A percentile compares a stretch with the other conserved stretches of the same genome.
Evolutionary conservation across 1,140 invertebrate genomes (phyloP).

Genomic region (Eriocheir sinensis): DNA sequence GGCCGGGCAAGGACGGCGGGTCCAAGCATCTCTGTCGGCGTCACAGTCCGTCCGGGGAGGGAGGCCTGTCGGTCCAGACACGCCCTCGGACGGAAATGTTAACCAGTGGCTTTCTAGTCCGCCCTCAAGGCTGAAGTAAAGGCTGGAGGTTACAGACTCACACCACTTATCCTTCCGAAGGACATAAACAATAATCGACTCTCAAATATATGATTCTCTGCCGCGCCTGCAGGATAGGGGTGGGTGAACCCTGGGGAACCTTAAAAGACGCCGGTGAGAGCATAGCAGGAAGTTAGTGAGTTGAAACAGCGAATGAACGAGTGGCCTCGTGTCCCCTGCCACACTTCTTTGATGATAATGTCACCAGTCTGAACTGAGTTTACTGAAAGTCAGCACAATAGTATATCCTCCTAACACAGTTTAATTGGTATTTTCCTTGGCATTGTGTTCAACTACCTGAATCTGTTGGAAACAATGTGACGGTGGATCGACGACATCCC

Average conservation of each 20-base stretch:
- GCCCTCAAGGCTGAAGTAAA: background rate
- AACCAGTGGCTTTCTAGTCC: conserved; percentile 22
- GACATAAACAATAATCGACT: background rate
- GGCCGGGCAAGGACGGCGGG: background rate
- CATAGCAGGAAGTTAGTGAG: background rate
- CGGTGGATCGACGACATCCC: background rate
- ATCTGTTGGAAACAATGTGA: background rate
- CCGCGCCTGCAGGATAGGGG: background rate
- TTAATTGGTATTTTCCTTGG: background rate
- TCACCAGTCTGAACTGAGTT: background rate
- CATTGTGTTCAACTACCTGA: conserved; percentile 1
- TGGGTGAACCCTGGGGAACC: background rate
- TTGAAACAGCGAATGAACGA: background rate
- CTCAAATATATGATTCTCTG: background rate
- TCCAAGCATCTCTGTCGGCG: background rate
- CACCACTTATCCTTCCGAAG: background rate
- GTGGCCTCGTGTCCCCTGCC: background rate
- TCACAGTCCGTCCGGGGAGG: background rate
- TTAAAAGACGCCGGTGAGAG: background rate
- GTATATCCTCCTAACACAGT: background rate
- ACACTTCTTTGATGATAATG: background rate
- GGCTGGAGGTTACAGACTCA: background rate
- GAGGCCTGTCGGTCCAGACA: background rate
- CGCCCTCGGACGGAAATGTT: conserved; percentile 5
- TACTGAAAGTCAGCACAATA: background rate